Evolutionary conservation across 2,113 vertebrate genomes (phyloP).

Genomic region (Ammodytes marinus): DNA sequence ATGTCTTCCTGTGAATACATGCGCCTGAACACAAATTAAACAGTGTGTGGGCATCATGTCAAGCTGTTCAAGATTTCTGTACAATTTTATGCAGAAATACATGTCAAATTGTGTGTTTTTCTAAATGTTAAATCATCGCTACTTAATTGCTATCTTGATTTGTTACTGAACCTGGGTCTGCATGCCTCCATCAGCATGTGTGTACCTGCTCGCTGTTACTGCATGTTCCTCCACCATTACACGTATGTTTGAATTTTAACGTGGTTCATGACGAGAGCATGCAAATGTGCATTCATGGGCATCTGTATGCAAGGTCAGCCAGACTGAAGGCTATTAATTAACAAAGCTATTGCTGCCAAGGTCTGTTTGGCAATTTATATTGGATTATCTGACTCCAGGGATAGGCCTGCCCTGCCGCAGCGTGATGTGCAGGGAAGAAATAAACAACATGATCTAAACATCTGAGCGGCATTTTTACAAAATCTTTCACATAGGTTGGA

Average conservation of each 20-base stretch:
- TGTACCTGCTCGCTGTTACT: neutral
- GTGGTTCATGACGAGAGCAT: neutral
- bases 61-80: neutral
- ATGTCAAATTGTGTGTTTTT: neutral
- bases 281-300: neutral
- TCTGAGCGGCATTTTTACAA: neutral
- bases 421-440: slow-evolving; percentile 13
- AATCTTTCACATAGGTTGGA: neutral
- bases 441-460: neutral
- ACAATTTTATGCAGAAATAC: neutral
- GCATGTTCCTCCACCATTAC: neutral
- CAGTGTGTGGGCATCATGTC: neutral
- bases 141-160: neutral
- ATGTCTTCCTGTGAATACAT: slow-evolving; percentile 17
- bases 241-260: neutral
- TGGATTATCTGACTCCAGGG: slow-evolving; percentile 45
- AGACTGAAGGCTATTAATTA: slow-evolving; percentile 50
- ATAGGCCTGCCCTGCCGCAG: neutral
- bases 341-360: slow-evolving; percentile 42
- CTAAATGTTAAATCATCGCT: neutral
- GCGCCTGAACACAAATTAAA: neutral
- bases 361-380: slow-evolving; percentile 60
- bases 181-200: neutral
- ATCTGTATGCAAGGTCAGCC: neutral
- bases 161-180: neutral